Evolutionary conservation across 2,113 vertebrate species (phyloP).

Genomic region (Corvus hawaiiensis): DNA sequence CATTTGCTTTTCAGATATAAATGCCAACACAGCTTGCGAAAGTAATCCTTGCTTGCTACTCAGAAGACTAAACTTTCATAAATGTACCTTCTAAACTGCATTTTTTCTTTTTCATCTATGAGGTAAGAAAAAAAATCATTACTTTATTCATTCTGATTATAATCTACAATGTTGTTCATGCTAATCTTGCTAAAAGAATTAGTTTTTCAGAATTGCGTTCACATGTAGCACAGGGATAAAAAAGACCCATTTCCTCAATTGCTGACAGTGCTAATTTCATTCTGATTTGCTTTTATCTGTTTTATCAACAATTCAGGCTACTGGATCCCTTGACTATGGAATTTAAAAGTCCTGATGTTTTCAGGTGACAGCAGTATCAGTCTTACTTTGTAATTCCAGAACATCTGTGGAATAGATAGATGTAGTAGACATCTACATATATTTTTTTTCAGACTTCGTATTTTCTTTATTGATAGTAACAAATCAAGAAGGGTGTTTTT

Average conservation of each 20-base stretch:
- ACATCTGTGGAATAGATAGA: not conserved
- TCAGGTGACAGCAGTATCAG: not conserved
- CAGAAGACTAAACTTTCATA: not conserved
- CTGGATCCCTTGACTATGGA: not conserved
- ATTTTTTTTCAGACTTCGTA: not conserved
- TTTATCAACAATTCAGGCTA: not conserved
- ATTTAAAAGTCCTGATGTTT: not conserved
- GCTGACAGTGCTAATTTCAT: not conserved
- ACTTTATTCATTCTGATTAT: not conserved
- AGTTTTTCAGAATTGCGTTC: not conserved
- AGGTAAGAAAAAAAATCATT: not conserved
- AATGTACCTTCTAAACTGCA: not conserved
- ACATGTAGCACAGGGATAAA: not conserved
- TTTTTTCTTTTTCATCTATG: not conserved
- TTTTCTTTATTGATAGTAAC: not conserved
- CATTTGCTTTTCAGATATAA: constrained; percentile 42
- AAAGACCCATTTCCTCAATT: not conserved
- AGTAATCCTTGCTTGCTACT: not conserved
- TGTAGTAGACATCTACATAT: not conserved
- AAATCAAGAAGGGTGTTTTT: not conserved
- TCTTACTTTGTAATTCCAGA: not conserved
- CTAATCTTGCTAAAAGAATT: not conserved
- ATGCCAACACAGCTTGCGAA: not conserved
- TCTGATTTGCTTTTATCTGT: not conserved
- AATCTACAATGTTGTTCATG: not conserved